Evolutionary conservation across 2,888 invertebrate genomes (phyloP), one percentile per base, ranked within the genome.

Genomic region (Heliconius charithonia): DNA sequence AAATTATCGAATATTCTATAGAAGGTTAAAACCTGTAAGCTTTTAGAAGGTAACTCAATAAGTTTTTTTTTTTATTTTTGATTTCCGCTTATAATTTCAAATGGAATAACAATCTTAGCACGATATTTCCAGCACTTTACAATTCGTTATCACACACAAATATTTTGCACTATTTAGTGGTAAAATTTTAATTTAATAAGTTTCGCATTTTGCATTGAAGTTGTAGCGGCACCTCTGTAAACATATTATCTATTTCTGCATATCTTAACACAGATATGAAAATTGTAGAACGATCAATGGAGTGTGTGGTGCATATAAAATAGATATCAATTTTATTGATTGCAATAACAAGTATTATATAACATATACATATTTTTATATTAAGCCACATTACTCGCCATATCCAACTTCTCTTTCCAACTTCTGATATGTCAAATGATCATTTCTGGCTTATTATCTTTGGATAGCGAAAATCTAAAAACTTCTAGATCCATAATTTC

Each of bases 271-370:
- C 80, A 82, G 83, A 85, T 84, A 84, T 72, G 80, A 80, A 87
- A 89, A 88, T 89, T 88, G 89, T 89, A 89, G 87, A 88, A 88
- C 88, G 85, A 88, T 90, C 91, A 90, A 92, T 90, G 89, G 91
- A 90, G 89, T 91, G 89, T 89, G 37, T 75, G 88, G 85, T 86
- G 88, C 86, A 89, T 89, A 86, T 89, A 89, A 89, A 89, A 87
- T 85, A 86, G 84, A 80, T 82, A 83, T 85, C 7, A 22, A 51
- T 84, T 83, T 85, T 76, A 82, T 82, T 80, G 81, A 51, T 6
- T 6, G 45, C 45, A 19, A 51, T 51, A 22, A 51, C 22, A 51
- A 51, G 51, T 19, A 19, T 7, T 22, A 51, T 7, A 2, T 3
- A 22, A 51, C 22, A 19, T 19, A 51, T 51, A 7, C 6, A 13